phyloP scores from a whole-genome alignment of 2,888 invertebrate species.

The Parascotia fuliginaria region DNA sequence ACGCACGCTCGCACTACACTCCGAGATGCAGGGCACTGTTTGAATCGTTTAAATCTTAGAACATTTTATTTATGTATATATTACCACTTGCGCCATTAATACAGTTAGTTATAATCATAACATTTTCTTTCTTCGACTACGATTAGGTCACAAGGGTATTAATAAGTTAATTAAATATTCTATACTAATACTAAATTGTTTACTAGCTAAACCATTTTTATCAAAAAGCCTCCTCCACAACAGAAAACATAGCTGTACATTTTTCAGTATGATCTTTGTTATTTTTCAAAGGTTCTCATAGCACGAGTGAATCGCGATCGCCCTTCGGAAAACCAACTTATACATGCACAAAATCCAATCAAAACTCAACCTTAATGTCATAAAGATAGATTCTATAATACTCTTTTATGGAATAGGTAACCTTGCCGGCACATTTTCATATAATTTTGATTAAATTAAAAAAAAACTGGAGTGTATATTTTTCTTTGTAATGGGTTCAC shows the following conservation, averaged over 20 bases:
- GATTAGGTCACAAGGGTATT: too few species aligned
- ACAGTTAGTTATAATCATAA: too few species aligned
- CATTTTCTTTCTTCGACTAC: too few species aligned
- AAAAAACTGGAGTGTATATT: constrained; percentile 41
- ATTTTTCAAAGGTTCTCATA: constrained; percentile 48
- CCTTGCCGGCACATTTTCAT: constrained; percentile 37
- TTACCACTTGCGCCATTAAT: too few species aligned
- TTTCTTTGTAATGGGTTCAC: constrained; percentile 44
- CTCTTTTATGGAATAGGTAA: neutral
- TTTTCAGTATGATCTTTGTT: constrained; percentile 47
- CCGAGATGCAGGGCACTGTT: too few species aligned
- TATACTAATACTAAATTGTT: too few species aligned
- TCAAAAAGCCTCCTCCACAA: constrained; percentile 29
- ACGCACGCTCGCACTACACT: too few species aligned
- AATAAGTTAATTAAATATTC: too few species aligned
- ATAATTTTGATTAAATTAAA: constrained; percentile 57
- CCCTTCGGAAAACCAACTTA: constrained; percentile 27
- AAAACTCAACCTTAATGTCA: constrained; percentile 10
- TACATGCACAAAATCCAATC: constrained; percentile 3
- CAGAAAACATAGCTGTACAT: constrained; percentile 18
- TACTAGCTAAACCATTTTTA: too few species aligned
- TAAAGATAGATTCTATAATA: constrained; percentile 9
- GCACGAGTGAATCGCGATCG: constrained; percentile 52
- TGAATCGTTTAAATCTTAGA: too few species aligned
- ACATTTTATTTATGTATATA: too few species aligned